Evolutionary conservation across 1,140 invertebrate genomes (phyloP).

Genomic region (Drosophila virilis): DNA sequence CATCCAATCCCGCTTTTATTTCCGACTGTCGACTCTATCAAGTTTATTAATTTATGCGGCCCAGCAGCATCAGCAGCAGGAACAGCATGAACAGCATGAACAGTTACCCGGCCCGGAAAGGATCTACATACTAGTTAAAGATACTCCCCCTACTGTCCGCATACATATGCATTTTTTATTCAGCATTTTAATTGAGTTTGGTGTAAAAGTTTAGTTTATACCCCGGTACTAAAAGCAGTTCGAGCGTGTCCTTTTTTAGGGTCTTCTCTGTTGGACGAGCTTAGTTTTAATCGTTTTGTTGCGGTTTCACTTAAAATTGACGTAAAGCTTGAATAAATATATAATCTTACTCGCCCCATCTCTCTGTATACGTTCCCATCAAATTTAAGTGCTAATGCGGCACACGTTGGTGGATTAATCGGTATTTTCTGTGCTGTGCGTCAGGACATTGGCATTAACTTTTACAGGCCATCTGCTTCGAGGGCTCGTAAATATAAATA

Average conservation of each 20-base stretch:
- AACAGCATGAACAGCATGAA: not conserved
- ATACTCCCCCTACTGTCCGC: slow-evolving; percentile 37
- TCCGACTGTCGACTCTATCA: slow-evolving; percentile 39
- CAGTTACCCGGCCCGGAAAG: slow-evolving; percentile 4
- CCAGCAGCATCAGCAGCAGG: slow-evolving; percentile 24
- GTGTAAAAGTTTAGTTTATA: slow-evolving; percentile 75
- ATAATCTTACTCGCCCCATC: not conserved
- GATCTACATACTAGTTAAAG: slow-evolving; percentile 37
- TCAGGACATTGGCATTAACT: slow-evolving; percentile 34
- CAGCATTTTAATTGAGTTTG: slow-evolving; percentile 81
- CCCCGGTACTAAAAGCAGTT: slow-evolving; percentile 29
- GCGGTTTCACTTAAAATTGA: slow-evolving; percentile 78
- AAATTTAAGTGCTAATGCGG: slow-evolving; percentile 50
- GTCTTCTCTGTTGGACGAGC: slow-evolving; percentile 13
- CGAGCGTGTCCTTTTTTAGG: slow-evolving; percentile 18
- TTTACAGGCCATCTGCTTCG: slow-evolving; percentile 50
- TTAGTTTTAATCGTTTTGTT: slow-evolving; percentile 79
- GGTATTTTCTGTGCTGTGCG: slow-evolving; percentile 11
- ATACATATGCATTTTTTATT: slow-evolving; percentile 75
- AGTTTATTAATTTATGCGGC: slow-evolving; percentile 81
- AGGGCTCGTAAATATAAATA: slow-evolving; percentile 42
- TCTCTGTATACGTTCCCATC: slow-evolving; percentile 13
- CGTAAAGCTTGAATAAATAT: slow-evolving; percentile 29
- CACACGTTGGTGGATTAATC: slow-evolving; percentile 51
- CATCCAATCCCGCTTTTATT: not conserved